Evolutionary conservation across 1,140 invertebrate species (phyloP), one percentile per base, ranked within the genome.

Genomic region (Temnothorax nylanderi): DNA sequence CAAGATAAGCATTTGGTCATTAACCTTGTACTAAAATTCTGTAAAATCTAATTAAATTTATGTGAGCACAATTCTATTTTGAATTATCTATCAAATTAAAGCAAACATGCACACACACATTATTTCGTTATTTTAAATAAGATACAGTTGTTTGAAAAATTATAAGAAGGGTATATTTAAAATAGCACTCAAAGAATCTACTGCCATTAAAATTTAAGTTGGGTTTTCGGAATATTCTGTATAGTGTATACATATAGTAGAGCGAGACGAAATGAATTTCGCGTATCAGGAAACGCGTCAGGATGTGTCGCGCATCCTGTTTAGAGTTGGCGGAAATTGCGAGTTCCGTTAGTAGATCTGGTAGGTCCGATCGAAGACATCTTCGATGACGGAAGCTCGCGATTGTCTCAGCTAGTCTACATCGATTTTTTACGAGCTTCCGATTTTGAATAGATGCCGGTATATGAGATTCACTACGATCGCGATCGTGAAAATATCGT

Each of bases 301-400:
- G 16, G 49, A 56, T 41, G 34, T 56, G 8, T 56, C 21, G 64
- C 21, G 37, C 62, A 71, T 71, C 37, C 21, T 71, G 64, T 71
- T 81, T 32, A 49, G 18, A 81, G 21, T 21, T 56, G 13, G 2
- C 78, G 51, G 49, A 69, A 81, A 81, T 81, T 81, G 64, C 51
- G 49, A 56, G 49, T 37, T 69, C 18, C 21, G 37, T 16, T n/a
- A 56, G 13, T 13, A 54, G n/a, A 78, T 81, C 34, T 65, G 18
- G n/a, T n/a, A n/a, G n/a, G n/a, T 41, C 13, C 34, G 44, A 67
- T 54, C 37, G 34, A n/a, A 32, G 64, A 81, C 34, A 81, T 11
- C 62, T 65, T 51, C 34, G 49, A 32, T 56, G 37, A 81, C 64
- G 49, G 49, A 69, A 81, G 10, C 7, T 67, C 4, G 5, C 21